These are phyloP conservation scores for Lynx canadensis DNA, from an alignment of 2,113 vertebrate species.

Conservation along the genomic window DNA sequence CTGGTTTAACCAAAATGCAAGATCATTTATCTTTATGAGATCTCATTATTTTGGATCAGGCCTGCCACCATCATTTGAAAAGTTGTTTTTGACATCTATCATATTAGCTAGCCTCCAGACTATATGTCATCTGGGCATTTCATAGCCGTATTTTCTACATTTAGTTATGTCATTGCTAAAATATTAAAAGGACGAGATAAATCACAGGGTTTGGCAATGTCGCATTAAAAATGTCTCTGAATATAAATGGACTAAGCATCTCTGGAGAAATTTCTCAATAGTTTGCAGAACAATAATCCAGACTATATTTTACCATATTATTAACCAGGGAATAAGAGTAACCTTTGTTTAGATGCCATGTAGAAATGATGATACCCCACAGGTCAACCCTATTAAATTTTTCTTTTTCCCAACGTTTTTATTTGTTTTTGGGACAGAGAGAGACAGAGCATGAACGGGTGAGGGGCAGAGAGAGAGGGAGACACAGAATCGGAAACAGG, in stretches of 20 bases:
- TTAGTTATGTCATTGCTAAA: conserved; percentile 38
- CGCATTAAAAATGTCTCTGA: not conserved
- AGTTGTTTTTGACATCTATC: conserved; percentile 36
- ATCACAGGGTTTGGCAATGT: not conserved
- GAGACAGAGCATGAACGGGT: too few species aligned
- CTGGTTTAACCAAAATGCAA: conserved; percentile 11
- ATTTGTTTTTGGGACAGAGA: too few species aligned
- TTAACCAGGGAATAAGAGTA: not conserved
- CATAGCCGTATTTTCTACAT: conserved; percentile 25
- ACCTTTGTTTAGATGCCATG: not conserved
- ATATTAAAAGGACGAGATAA: conserved; percentile 12
- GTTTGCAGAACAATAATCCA: not conserved
- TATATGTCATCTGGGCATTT: not conserved
- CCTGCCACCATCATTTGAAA: conserved; percentile 30
- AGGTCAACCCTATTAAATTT: not conserved
- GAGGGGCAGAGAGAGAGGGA: too few species aligned
- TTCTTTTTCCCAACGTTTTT: too few species aligned
- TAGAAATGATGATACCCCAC: not conserved
- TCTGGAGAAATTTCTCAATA: not conserved
- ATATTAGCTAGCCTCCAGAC: not conserved
- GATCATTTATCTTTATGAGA: conserved; percentile 45
- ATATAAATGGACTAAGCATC: not conserved
- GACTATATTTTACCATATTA: not conserved
- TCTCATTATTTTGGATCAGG: not conserved
- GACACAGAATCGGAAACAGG: too few species aligned